These are phyloP conservation scores for Nebria ingens DNA, from an alignment of 1,140 invertebrate species.

Conservation along the genomic window DNA sequence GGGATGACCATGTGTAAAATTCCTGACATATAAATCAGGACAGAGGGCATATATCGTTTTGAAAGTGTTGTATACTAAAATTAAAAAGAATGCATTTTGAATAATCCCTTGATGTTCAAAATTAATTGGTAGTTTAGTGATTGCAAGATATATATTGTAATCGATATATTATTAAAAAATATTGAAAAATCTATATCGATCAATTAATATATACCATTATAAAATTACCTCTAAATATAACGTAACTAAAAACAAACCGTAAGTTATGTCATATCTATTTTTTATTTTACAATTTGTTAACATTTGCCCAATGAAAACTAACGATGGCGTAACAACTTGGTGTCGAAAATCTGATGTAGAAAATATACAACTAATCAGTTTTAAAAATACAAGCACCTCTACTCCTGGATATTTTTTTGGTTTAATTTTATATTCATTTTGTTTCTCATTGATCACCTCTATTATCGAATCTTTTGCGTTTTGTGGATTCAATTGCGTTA, in stretches of 20 bases:
- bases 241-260: slow-evolving; percentile 66
- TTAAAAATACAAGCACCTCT: slow-evolving; percentile 69
- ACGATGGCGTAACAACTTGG: slow-evolving; percentile 70
- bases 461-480: slow-evolving; percentile 51
- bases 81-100: slow-evolving; percentile 20
- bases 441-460: slow-evolving; percentile 65
- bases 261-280: slow-evolving; percentile 54
- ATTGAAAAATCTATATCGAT: slow-evolving; percentile 11
- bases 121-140: slow-evolving; percentile 12
- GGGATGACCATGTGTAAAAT: slow-evolving; percentile 53
- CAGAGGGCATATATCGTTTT: slow-evolving; percentile 68
- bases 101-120: slow-evolving; percentile 13
- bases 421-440: slow-evolving; percentile 50
- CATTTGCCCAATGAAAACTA: slow-evolving; percentile 75
- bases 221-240: slow-evolving; percentile 65
- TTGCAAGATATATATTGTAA: slow-evolving; percentile 6
- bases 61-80: slow-evolving; percentile 66
- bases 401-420: slow-evolving; percentile 52
- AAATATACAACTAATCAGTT: slow-evolving; percentile 65
- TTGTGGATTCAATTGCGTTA: slow-evolving; percentile 57
- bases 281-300: slow-evolving; percentile 51
- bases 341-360: slow-evolving; percentile 83
- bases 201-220: slow-evolving; percentile 5
- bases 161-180: slow-evolving; percentile 17
- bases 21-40: slow-evolving; percentile 64